A percentile compares a stretch with the other conserved stretches of the same genome.
Evolutionary conservation across 1,140 invertebrate genomes (phyloP).

Genomic region (Brachionus paranguensis): DNA sequence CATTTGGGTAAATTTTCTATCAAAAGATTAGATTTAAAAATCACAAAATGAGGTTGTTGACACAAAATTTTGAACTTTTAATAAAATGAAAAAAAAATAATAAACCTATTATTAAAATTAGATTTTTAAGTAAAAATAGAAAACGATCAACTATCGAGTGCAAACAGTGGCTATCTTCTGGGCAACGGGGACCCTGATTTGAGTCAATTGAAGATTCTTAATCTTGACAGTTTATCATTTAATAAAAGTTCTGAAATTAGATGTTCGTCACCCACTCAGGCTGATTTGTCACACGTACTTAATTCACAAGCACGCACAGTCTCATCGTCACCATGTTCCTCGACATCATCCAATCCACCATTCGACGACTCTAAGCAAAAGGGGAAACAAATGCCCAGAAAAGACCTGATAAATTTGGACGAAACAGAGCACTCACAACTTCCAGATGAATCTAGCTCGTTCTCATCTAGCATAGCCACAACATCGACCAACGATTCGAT

Average conservation of each 20-base stretch:
- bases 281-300: not conserved
- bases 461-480: not conserved
- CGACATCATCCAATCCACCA: not conserved
- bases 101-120: not conserved
- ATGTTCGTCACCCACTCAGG: not conserved
- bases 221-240: not conserved
- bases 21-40: too few relatives aligned
- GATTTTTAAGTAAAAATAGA: not conserved
- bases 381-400: not conserved
- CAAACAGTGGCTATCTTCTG: not conserved
- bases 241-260: not conserved
- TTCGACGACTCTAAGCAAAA: not conserved
- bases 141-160: not conserved
- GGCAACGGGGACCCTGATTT: not conserved
- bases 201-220: conserved; percentile 1
- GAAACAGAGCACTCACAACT: not conserved
- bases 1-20: too few relatives aligned
- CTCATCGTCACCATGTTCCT: conserved; percentile 14
- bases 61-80: too few relatives aligned
- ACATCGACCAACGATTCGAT: not conserved
- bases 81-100: too few relatives aligned
- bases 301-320: conserved; percentile 1
- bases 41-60: too few relatives aligned
- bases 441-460: not conserved
- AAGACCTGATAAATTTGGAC: not conserved